phyloP scores from a whole-genome alignment of 2,888 invertebrate genomes.

The Caenorhabditis doughertyi region DNA sequence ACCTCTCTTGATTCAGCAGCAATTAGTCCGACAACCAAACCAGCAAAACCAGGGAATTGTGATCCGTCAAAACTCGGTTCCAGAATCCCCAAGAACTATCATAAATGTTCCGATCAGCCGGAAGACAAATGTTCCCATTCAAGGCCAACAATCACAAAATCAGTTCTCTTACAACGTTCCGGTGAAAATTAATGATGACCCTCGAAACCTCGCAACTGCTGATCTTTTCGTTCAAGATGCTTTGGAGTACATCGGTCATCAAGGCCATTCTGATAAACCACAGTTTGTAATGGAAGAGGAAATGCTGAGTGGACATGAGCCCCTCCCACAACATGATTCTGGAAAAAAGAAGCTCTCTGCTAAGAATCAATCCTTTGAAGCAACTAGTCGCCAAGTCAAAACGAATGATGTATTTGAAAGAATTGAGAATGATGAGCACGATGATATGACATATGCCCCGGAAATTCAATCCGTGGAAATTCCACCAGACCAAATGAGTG shows the following conservation, averaged over 20 bases:
- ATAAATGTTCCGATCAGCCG: conserved; percentile 59
- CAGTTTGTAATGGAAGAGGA: conserved; percentile 81
- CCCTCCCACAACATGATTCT: neutral
- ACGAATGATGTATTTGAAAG: conserved; percentile 79
- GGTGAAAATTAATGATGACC: conserved; percentile 65
- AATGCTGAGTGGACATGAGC: conserved; percentile 77
- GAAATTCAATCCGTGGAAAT: conserved; percentile 82
- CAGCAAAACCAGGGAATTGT: conserved; percentile 22
- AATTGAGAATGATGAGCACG: conserved; percentile 80
- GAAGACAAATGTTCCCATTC: conserved; percentile 25
- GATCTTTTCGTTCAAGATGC: conserved; percentile 79
- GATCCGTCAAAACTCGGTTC: conserved; percentile 44
- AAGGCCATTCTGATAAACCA: conserved; percentile 38
- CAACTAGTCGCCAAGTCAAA: conserved; percentile 71
- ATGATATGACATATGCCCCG: conserved; percentile 82
- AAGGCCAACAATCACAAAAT: neutral
- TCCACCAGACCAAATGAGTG: conserved; percentile 82
- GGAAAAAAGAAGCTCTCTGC: neutral
- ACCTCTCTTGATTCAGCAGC: conserved; percentile 1
- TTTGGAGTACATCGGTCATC: conserved; percentile 73
- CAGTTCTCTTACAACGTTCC: conserved; percentile 49
- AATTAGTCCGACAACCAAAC: neutral
- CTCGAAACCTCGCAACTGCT: conserved; percentile 71
- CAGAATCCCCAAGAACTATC: conserved; percentile 47
- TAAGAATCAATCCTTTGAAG: conserved; percentile 64